Evolutionary conservation across 2,797 vertebrate species (phyloP).

Genomic region (Channa striata): DNA sequence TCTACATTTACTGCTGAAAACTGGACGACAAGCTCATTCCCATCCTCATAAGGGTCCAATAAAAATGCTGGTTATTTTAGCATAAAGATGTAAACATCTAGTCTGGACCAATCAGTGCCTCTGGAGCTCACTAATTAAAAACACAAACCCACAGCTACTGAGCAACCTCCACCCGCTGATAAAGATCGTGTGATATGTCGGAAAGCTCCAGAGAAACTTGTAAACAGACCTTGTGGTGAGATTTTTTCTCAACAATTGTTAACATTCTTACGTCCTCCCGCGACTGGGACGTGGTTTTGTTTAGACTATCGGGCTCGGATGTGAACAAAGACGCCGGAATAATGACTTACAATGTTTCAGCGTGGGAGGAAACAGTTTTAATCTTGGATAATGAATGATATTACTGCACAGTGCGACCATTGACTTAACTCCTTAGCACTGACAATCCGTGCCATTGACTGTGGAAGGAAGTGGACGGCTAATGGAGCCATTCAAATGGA

Average conservation of each 20-base stretch:
- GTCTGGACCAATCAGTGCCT: no score
- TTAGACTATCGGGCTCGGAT: slow-evolving; percentile 39
- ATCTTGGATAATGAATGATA: slow-evolving; percentile 42
- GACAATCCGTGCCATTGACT: slow-evolving; percentile 60
- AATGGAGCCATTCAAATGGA: slow-evolving; percentile 49
- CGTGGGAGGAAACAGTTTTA: slow-evolving; percentile 33
- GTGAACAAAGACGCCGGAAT: slow-evolving; percentile 34
- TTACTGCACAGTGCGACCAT: slow-evolving; percentile 61
- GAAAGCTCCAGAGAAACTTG: not conserved
- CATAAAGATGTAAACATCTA: no score
- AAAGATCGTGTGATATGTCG: slow-evolving; percentile 2
- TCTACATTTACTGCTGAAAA: not conserved
- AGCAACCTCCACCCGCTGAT: not conserved
- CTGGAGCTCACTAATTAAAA: not conserved
- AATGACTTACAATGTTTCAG: slow-evolving; percentile 6
- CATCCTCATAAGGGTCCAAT: not conserved
- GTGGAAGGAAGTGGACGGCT: slow-evolving; percentile 49
- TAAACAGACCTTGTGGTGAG: not conserved
- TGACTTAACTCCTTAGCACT: slow-evolving; percentile 51
- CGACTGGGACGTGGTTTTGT: slow-evolving; percentile 43
- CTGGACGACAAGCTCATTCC: not conserved
- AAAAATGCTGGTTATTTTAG: not conserved
- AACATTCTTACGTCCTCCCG: slow-evolving; percentile 17
- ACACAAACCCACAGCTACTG: not conserved
- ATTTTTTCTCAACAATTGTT: slow-evolving; percentile 2